Evolutionary conservation across 1,140 invertebrate genomes (phyloP), one percentile per base, ranked within the genome.

Genomic region (Piezodorus guildinii): DNA sequence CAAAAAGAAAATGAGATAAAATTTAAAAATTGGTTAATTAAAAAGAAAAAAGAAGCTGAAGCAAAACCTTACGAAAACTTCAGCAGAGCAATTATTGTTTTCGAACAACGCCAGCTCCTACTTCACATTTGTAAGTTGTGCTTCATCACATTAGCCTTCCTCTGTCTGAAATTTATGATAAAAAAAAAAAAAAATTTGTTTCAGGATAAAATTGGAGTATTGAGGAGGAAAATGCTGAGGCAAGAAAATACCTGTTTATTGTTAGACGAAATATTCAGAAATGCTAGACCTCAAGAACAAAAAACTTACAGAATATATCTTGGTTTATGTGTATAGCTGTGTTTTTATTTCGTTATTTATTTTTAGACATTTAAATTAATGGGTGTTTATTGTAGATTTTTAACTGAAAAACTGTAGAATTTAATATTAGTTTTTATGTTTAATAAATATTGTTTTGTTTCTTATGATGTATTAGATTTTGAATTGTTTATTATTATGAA

Each of bases 1-100:
- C 49, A 62, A 17, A 65, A 65, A 39, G 68, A 70, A 64, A 70
- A 70, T 52, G 67, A 70, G 39, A 60, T 61, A 46, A 70, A 62
- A 44, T 70, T 70, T 45, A 63, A 62, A 15, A 65, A 54, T 27
- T 70, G 69, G 69, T 39, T 70, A 1, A 65, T 65, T 16, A 65
- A 67, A 14, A 70, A 70, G 52, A 69, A 62, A 45, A 63, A 69
- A 46, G 44, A 68, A 52, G 67, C 68, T 6, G 64, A 68, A 39
- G 45, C 60, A 34, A 60, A 27, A 62, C 62, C n/a, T 45, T 67
- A 30, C 34, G 65, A n/a, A 67, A 64, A 45, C 63, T 67, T 52
- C 52, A 65, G 23, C 43, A 64, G 16, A 34, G 30, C 15, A 45
- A 52, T 4, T 65, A 54, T 61, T 45, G 58, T 34, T 65, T 67